Evolutionary conservation across 2,888 invertebrate genomes (phyloP).

Genomic region (Anorthoa munda): DNA sequence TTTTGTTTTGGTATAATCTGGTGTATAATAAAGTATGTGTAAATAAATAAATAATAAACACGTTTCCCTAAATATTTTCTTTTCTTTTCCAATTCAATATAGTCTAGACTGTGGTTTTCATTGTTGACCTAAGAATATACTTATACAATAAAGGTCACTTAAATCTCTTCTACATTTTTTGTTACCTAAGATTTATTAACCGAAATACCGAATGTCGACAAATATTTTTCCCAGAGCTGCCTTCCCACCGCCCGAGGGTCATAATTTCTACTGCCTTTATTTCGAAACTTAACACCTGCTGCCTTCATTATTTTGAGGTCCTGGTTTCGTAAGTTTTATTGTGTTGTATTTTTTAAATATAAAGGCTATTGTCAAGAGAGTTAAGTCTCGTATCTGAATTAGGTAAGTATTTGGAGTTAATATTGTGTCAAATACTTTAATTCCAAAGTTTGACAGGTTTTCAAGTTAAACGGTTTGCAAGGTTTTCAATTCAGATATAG

Average conservation of each 20-base stretch:
- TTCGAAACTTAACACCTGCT: conserved; percentile 3
- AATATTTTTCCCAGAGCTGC: conserved; percentile 14
- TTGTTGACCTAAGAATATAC: neutral
- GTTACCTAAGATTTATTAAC: conserved; percentile 6
- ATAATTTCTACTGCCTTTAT: conserved; percentile 16
- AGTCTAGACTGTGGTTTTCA: neutral
- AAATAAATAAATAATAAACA: too few relatives aligned
- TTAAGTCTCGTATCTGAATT: too few relatives aligned
- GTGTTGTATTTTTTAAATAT: neutral
- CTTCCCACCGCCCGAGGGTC: neutral
- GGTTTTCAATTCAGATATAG: too few relatives aligned
- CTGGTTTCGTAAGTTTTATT: neutral
- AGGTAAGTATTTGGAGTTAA: too few relatives aligned
- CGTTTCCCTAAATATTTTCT: too few relatives aligned
- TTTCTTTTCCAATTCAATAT: neutral
- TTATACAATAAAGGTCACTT: neutral
- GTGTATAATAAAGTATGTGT: too few relatives aligned
- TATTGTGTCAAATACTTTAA: too few relatives aligned
- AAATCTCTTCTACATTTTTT: neutral
- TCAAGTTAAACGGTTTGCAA: too few relatives aligned
- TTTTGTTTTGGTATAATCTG: too few relatives aligned
- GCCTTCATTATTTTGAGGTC: neutral
- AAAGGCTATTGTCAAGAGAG: neutral
- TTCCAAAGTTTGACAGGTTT: too few relatives aligned
- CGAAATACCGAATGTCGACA: neutral